phyloP scores from a whole-genome alignment of 2,113 vertebrate species.

The Gasterosteus aculeatus region DNA sequence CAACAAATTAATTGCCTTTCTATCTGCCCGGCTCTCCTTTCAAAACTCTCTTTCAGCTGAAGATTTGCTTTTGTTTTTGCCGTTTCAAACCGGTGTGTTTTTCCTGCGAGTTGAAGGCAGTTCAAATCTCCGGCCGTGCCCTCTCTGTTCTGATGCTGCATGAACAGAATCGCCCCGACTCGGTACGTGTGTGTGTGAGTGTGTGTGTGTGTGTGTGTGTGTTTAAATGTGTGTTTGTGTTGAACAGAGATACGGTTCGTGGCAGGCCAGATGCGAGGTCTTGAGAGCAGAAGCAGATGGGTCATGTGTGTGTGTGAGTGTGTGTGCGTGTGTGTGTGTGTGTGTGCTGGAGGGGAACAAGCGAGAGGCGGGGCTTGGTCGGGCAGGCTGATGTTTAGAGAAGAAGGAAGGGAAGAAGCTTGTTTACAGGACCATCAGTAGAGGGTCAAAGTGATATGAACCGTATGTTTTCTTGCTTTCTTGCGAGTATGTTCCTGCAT shows the following conservation, averaged over 20 bases:
- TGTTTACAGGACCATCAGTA: conserved; percentile 57
- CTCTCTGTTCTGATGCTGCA: conserved; percentile 37
- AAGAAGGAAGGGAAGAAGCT: conserved; percentile 42
- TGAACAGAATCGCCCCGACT: conserved; percentile 23
- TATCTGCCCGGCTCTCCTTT: conserved; percentile 17
- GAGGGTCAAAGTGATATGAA: conserved; percentile 56
- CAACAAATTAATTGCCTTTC: conserved; percentile 18
- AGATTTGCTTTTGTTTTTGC: conserved; percentile 50
- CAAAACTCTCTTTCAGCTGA: conserved; percentile 17
- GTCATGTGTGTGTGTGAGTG: conserved; percentile 48
- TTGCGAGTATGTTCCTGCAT: background rate
- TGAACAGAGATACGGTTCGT: conserved; percentile 60
- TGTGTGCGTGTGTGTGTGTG: conserved; percentile 39
- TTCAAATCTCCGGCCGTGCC: conserved; percentile 35
- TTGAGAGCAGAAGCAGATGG: conserved; percentile 71
- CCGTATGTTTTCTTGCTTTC: conserved; percentile 30
- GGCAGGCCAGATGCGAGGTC: conserved; percentile 64
- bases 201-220: conserved; percentile 9
- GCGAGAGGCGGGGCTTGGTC: conserved; percentile 32
- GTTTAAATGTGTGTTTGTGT: conserved; percentile 16
- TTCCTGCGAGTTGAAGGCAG: conserved; percentile 51
- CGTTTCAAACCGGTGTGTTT: conserved; percentile 25
- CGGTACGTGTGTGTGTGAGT: conserved; percentile 16
- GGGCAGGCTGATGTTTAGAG: conserved; percentile 69
- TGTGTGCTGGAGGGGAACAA: conserved; percentile 42